Evolutionary conservation across 2,888 invertebrate genomes (phyloP), one percentile per base, ranked within the genome.

Genomic region (Gibbula magus): DNA sequence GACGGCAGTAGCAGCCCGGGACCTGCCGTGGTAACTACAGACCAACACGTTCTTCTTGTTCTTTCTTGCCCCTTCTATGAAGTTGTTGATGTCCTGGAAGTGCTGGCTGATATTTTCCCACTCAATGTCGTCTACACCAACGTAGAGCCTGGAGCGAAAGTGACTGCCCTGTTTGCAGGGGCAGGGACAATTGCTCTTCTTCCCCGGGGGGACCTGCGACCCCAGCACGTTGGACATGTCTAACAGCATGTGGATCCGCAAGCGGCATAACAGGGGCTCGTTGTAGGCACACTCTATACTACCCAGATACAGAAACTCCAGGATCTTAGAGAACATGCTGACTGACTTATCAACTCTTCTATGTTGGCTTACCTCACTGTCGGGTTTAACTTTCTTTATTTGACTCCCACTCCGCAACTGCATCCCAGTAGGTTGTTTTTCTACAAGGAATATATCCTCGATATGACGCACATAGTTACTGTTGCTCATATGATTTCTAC

Each of bases 101-200:
- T 91, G 89, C 61, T 89, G 85, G 79, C 90, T 84, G 81, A 90
- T 83, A 87, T 92, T 89, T 83, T 91, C 85, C 83, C 93, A 81
- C 92, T 95, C 88, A 94, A 94, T 83, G 92, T 94, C 91, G 94
- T 95, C 89, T 94, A 95, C 95, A 94, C 95, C 85, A 94, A 95
- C 95, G 82, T 87, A 88, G 10, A 96, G 94, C 89, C 96, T 96
- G 0, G 91, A 90, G 20, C 90, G 81, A 56, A 89, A 87, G 82
- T 91, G 91, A 10, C 81, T 85, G 16, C 87, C 86, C 13, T 83
- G 83, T 54, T 82, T 83, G 83, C 91, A 91, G 20, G 88, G 83
- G 74, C 91, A 91, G 0, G 91, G 90, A 74, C 89, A 89, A 16
- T 84, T 85, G 3, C 84, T 82, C 79, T 88, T 88, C 66, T 88